Evolutionary conservation across 1,140 invertebrate genomes (phyloP), one percentile per base, ranked within the genome.

Genomic region (Tetragonula clypearis): DNA sequence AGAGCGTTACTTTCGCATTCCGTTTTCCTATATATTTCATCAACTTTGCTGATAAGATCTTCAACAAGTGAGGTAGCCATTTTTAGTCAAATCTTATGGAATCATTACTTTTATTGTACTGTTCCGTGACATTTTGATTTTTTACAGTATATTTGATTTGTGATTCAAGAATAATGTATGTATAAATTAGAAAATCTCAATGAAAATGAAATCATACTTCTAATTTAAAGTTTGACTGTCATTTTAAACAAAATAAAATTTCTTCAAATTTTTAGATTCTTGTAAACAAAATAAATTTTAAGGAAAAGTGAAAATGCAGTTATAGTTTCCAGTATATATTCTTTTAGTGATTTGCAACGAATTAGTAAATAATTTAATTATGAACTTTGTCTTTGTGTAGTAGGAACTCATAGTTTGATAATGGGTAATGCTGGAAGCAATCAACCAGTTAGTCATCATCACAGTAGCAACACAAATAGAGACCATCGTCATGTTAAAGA

Each of bases 391-490:
- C 49, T 5, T 66, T 15, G 3, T 60, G 3, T 8, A 2, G 53
- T 5, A 75, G 35, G 8, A 30, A 35, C 35, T 41, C 15, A 41
- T n/a, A 55, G 14, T 17, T 49, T 66, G 76, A 93, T 35, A 86
- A 97, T 97, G 97, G 97, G 97, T 78, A 97, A 97, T 93, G 97
- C 97, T 80, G 97, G 97, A 73, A 97, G 97, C 87, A 95, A 93
- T 90, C 96, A 96, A 87, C 95, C 96, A 84, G 95, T 96, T 60
- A 95, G 96, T 88, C 96, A 97, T 88, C 96, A 97, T 91, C 96
- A 96, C 83, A 96, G 96, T 91, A 95, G 96, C 74, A 94, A 95
- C 60, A 96, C 96, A 81, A 94, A 92, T 12, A 95, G 93, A 74
- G 93, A 94, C 12, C 89, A 90, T 69, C 90, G 92, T 79, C 91